Conservation (phyloP, 53 echinoderm and acorn worm genomes). For the Hippasteria phrygiana region DNA sequence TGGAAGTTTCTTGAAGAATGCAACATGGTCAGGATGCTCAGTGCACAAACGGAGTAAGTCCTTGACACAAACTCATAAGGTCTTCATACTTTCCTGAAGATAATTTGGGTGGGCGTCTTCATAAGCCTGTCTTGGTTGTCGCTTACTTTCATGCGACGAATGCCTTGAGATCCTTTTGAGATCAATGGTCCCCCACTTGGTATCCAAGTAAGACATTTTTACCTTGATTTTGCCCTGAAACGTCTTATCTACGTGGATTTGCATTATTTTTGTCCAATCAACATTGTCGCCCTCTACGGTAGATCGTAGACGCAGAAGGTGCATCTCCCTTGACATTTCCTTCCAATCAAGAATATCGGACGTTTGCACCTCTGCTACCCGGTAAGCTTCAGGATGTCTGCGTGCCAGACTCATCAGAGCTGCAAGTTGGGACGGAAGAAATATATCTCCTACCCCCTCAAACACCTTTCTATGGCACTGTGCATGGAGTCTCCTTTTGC, state of each 20-base stretch:
- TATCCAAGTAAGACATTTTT: constrained; percentile 59
- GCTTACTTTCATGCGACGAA: background rate
- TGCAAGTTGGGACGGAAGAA: constrained; percentile 36
- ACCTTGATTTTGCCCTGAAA: constrained; percentile 35
- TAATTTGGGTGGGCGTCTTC: background rate
- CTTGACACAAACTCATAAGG: background rate
- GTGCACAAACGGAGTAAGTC: background rate
- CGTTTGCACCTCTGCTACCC: constrained; percentile 51
- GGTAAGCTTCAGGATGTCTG: constrained; percentile 33
- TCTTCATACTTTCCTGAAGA: constrained; percentile 27
- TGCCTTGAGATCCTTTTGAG: background rate
- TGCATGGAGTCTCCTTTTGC: too few relatives aligned
- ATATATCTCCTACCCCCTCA: constrained; percentile 14
- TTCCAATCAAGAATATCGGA: constrained; percentile 60
- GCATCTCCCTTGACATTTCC: constrained; percentile 22
- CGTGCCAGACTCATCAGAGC: constrained; percentile 38
- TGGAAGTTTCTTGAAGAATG: constrained; percentile 6
- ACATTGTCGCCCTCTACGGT: constrained; percentile 43
- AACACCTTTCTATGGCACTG: too few relatives aligned
- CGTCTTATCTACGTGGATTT: constrained; percentile 34
- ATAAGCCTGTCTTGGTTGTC: background rate
- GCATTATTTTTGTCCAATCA: constrained; percentile 64
- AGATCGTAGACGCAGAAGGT: constrained; percentile 34
- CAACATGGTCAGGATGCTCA: background rate
- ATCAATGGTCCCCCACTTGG: constrained; percentile 21